These are phyloP conservation scores for Mirza zaza DNA, from an alignment of 2,113 vertebrate genomes.

Conservation along the genomic window DNA sequence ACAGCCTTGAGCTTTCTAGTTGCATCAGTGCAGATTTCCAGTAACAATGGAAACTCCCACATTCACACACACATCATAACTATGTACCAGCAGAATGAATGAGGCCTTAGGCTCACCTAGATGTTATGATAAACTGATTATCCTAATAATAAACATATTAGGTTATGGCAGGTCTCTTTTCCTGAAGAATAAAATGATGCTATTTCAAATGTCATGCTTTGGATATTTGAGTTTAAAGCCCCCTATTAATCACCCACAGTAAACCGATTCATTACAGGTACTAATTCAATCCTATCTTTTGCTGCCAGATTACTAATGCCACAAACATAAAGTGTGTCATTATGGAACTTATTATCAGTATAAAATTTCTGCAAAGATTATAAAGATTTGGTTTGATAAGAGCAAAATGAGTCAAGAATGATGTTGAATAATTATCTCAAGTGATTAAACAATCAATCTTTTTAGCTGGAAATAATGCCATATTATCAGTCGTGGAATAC, in stretches of 20 bases:
- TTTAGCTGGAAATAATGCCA: not conserved
- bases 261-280: conserved; percentile 70
- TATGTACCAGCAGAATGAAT: not conserved
- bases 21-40: not conserved
- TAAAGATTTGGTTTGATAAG: not conserved
- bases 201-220: conserved; percentile 72
- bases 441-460: conserved; percentile 20
- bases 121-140: conserved; percentile 61
- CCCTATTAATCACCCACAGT: conserved; percentile 79
- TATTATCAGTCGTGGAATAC: not conserved
- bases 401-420: not conserved
- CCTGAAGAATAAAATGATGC: not conserved
- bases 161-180: conserved; percentile 38
- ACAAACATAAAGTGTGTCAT: not conserved
- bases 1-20: rapidly evolving
- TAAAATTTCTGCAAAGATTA: conserved; percentile 18
- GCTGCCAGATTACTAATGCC: conserved; percentile 34
- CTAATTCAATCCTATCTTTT: conserved; percentile 60
- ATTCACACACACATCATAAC: not conserved
- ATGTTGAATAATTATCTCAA: conserved; percentile 11
- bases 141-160: conserved; percentile 9
- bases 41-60: not conserved
- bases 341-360: not conserved
- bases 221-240: conserved; percentile 71
- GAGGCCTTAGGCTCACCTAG: not conserved